Conservation (phyloP, 2,888 invertebrate species). For the Cheilosia scutellata region DNA sequence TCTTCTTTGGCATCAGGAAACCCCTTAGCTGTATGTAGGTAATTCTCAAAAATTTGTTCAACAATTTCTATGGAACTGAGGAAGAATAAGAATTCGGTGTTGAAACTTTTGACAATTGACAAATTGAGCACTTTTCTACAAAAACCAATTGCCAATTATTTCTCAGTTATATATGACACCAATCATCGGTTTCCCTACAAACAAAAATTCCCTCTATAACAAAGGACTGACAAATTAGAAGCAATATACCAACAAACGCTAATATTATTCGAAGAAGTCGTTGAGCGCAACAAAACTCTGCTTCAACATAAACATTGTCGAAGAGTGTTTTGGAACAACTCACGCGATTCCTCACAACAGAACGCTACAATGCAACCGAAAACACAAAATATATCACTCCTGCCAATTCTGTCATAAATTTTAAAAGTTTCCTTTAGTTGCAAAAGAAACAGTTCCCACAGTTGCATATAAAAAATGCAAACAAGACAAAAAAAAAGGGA, state of each 20-base stretch:
- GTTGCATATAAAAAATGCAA: conserved; percentile 4
- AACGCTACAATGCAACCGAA: conserved; percentile 17
- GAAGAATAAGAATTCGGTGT: too few relatives aligned
- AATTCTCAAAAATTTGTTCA: too few relatives aligned
- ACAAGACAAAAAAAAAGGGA: conserved; percentile 10
- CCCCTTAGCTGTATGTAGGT: too few relatives aligned
- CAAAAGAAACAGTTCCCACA: conserved; percentile 67
- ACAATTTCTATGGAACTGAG: too few relatives aligned
- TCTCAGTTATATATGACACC: background rate
- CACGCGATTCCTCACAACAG: conserved; percentile 53
- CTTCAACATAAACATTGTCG: conserved; percentile 12
- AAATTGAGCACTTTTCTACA: too few relatives aligned
- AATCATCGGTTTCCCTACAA: conserved; percentile 1
- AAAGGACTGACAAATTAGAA: conserved; percentile 42
- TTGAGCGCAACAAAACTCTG: conserved; percentile 27
- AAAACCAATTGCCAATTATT: conserved; percentile 1
- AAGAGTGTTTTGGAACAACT: conserved; percentile 37
- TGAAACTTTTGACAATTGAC: too few relatives aligned
- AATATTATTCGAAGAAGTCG: conserved; percentile 42
- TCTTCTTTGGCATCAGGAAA: too few relatives aligned
- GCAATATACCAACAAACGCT: conserved; percentile 41
- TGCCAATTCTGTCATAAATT: conserved; percentile 73
- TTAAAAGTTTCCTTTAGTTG: conserved; percentile 49
- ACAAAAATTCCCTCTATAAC: background rate
- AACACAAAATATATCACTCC: conserved; percentile 64